Evolutionary conservation across 2,888 invertebrate genomes (phyloP).

Genomic region (Dasypolia templi): DNA sequence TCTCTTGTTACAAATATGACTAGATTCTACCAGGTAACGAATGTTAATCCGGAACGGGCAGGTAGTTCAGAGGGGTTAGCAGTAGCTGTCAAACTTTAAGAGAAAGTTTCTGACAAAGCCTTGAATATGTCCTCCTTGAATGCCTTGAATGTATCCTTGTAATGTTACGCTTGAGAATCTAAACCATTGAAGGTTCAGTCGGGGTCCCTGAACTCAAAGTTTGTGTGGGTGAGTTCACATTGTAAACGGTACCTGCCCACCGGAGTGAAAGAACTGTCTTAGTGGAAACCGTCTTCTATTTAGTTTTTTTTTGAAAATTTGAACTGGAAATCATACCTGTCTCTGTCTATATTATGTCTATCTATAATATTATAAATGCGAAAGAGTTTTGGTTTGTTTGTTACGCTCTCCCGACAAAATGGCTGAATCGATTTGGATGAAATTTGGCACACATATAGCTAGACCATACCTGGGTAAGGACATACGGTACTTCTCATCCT

Average conservation of each 20-base stretch:
- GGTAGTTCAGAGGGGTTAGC: not conserved
- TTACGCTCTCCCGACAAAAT: too few relatives aligned
- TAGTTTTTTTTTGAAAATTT: not conserved
- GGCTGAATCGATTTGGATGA: too few relatives aligned
- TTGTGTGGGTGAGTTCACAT: conserved; percentile 6
- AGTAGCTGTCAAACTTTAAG: not conserved
- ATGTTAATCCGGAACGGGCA: not conserved
- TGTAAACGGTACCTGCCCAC: not conserved
- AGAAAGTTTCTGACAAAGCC: conserved; percentile 1
- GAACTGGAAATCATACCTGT: not conserved
- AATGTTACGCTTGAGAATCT: not conserved
- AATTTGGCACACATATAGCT: too few relatives aligned
- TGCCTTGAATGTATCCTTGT: too few relatives aligned
- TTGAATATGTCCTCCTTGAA: conserved; percentile 1
- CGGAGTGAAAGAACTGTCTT: conserved; percentile 11
- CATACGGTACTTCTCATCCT: too few relatives aligned
- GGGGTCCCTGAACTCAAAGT: conserved; percentile 21
- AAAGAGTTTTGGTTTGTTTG: too few relatives aligned
- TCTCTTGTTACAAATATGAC: too few relatives aligned
- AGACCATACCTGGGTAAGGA: too few relatives aligned
- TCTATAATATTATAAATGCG: too few relatives aligned
- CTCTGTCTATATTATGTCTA: too few relatives aligned
- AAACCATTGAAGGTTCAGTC: conserved; percentile 6
- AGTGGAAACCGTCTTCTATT: not conserved
- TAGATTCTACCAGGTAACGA: too few relatives aligned